Base-by-base conservation (phyloP, 1,140 invertebrate genomes). In the Cyclargus thomasi region DNA sequence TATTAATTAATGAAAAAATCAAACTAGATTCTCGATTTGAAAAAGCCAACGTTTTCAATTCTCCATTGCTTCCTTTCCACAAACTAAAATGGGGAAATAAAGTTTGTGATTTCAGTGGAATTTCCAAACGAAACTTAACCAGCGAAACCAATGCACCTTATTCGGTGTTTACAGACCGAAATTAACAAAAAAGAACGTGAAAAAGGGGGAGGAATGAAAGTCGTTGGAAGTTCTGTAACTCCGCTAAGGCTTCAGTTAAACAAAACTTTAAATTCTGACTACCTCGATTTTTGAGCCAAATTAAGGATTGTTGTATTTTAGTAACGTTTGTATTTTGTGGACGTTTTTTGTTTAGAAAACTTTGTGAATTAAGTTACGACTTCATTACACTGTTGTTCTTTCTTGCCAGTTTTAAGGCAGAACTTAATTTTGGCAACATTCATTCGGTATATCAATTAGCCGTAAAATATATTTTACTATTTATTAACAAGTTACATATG, bases 191-290 rank as follows among this genome's bases (percentile, higher is more conserved):
- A 71, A 72, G 65, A 70, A 73, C 65, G 64, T 63, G 23, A 70
- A 71, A 73, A 74, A 73, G 62, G 63, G 62, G 29, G 63, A 70
- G 62, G 64, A 67, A 70, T 36, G 65, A 66, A 57, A 66, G 65
- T 66, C 53, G 65, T 66, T 57, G 23, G 67, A 78, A 76, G 64
- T 78, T 76, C 68, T 62, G 68, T 67, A 63, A 73, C 70, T 75
- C 69, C 67, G 69, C 67, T 75, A 75, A 72, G 76, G 74, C 67
- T 78, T 74, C 75, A 67, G 70, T 74, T 67, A 70, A 67, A 71
- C 53, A 64, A 55, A 73, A 77, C 74, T 73, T 71, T 65, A 66
- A 53, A 71, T 69, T 47, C 67, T 20, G 53, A 72, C 73, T 67
- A 74, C 71, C 69, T 65, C 20, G 6, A 71, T 78, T 73, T 67